Conservation (phyloP, 2,888 invertebrate species). For the Rhagophthalmus giganteus region DNA sequence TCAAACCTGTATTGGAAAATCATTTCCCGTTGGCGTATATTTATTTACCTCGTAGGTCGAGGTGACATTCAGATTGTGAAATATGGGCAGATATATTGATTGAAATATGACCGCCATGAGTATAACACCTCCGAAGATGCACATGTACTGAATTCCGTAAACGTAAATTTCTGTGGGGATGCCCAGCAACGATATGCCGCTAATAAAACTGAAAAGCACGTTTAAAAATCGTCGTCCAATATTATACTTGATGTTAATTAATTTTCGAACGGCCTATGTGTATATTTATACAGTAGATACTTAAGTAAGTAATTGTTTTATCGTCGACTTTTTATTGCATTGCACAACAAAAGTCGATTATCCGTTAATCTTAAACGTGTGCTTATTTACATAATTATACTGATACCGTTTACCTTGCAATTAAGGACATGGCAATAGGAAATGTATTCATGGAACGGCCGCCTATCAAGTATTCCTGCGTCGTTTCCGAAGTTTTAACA, state of each 20-base stretch:
- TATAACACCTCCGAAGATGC: slow-evolving; percentile 64
- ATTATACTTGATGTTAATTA: too few relatives aligned
- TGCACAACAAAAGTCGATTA: too few relatives aligned
- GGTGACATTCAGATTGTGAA: slow-evolving; percentile 72
- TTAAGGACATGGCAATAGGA: slow-evolving; percentile 24
- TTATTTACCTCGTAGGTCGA: slow-evolving; percentile 82
- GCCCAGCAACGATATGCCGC: slow-evolving; percentile 77
- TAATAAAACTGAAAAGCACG: slow-evolving; percentile 66
- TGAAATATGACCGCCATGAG: slow-evolving; percentile 70
- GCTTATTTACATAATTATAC: too few relatives aligned
- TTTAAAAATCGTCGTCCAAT: too few relatives aligned
- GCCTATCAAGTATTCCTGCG: slow-evolving; percentile 23
- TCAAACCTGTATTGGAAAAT: too few relatives aligned
- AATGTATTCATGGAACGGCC: slow-evolving; percentile 21
- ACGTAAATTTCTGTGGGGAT: slow-evolving; percentile 81
- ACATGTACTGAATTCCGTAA: slow-evolving; percentile 77
- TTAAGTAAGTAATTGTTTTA: too few relatives aligned
- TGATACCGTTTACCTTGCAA: slow-evolving; percentile 23
- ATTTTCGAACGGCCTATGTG: too few relatives aligned
- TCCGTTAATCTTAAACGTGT: background rate
- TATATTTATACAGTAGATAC: too few relatives aligned
- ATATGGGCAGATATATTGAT: slow-evolving; percentile 71
- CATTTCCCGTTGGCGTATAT: too few relatives aligned
- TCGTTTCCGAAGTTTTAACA: slow-evolving; percentile 10
- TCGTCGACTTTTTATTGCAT: too few relatives aligned